A percentile compares a stretch with the other conserved stretches of the same genome.
These are phyloP conservation scores for Sebastolobus alascanus DNA, from an alignment of 2,797 vertebrate species.

Conservation along the genomic window DNA sequence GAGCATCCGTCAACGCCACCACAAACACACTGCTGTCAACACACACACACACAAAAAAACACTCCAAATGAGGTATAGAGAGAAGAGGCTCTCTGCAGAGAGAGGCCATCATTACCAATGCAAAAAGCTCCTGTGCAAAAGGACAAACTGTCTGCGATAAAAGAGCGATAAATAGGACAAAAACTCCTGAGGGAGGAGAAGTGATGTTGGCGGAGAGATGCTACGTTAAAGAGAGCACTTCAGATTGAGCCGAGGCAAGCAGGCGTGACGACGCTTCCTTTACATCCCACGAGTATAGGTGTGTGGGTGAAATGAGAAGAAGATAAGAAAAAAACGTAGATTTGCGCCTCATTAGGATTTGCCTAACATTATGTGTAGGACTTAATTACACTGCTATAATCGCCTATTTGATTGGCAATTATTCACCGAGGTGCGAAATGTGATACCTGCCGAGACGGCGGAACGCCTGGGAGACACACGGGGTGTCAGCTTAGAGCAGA, in stretches of 20 bases:
- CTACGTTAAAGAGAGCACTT: constrained; percentile 52
- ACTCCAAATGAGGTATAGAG: constrained; percentile 50
- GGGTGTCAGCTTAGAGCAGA: constrained; percentile 62
- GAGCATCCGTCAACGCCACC: constrained; percentile 75
- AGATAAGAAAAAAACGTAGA: constrained; percentile 40
- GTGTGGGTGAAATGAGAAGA: constrained; percentile 61
- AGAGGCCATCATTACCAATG: constrained; percentile 75
- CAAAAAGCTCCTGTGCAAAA: constrained; percentile 77
- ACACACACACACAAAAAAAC: constrained; percentile 17
- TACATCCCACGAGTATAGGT: constrained; percentile 56
- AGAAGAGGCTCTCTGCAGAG: constrained; percentile 61
- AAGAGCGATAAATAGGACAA: constrained; percentile 79
- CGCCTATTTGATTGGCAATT: constrained; percentile 79
- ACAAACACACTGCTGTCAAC: constrained; percentile 73
- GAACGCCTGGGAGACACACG: constrained; percentile 60
- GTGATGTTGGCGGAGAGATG: constrained; percentile 48
- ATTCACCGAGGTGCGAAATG: constrained; percentile 82
- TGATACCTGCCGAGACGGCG: constrained; percentile 67
- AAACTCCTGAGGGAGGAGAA: constrained; percentile 63
- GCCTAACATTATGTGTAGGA: constrained; percentile 71
- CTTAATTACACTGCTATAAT: constrained; percentile 83
- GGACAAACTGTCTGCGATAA: constrained; percentile 78
- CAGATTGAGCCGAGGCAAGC: constrained; percentile 62
- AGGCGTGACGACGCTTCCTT: constrained; percentile 66
- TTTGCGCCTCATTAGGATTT: constrained; percentile 73